A percentile compares a stretch with the other conserved stretches of the same genome.
Evolutionary conservation across 2,113 vertebrate genomes (phyloP).

Genomic region (Fulmarus glacialis): DNA sequence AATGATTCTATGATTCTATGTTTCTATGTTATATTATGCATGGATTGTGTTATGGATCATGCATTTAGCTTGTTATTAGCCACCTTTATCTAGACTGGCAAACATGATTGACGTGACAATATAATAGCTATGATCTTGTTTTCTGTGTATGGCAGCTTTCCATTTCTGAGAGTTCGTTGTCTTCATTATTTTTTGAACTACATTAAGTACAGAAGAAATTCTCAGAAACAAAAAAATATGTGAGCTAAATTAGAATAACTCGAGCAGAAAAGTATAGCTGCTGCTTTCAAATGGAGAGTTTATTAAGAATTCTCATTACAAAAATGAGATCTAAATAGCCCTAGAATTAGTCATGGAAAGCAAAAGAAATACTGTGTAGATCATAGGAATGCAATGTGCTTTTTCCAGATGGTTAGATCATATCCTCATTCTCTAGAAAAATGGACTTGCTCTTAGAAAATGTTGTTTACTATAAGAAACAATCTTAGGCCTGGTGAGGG

Average conservation of each 20-base stretch:
- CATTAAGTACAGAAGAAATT: background rate
- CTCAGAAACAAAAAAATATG: background rate
- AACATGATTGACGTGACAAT: accelerated
- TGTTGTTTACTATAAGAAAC: background rate
- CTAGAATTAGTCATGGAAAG: background rate
- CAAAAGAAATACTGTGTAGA: background rate
- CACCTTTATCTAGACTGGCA: background rate
- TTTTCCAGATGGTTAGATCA: background rate
- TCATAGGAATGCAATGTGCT: background rate
- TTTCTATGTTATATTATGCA: background rate
- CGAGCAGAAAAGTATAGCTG: background rate
- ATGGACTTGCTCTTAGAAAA: background rate
- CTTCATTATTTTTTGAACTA: background rate
- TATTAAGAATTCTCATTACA: background rate
- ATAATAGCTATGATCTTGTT: background rate
- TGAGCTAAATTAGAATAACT: background rate
- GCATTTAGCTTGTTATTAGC: background rate
- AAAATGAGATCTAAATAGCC: background rate
- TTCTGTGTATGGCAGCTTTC: background rate
- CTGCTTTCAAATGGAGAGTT: background rate
- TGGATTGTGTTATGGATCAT: background rate
- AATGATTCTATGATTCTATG: too few species aligned
- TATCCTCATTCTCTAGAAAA: background rate
- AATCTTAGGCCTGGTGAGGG: background rate
- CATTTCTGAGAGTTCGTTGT: background rate